Evolutionary conservation across 2,113 vertebrate genomes (phyloP).

Genomic region (Pelecanoides urinatrix): DNA sequence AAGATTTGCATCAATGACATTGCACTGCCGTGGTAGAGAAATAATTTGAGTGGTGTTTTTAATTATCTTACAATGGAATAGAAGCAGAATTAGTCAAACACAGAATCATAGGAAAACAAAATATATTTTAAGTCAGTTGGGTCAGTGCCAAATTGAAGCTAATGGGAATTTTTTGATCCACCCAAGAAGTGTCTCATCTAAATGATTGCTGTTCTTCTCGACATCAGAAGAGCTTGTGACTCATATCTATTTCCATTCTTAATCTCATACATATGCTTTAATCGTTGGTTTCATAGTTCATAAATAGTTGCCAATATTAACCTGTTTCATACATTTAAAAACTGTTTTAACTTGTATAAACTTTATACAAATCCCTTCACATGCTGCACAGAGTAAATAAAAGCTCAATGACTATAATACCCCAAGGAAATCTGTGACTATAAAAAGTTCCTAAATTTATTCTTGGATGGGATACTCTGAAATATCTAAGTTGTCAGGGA

Average conservation of each 20-base stretch:
- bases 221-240: background rate
- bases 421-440: background rate
- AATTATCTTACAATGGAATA: background rate
- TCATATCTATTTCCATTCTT: background rate
- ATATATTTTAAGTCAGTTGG: background rate
- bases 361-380: background rate
- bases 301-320: background rate
- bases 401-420: background rate
- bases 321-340: background rate
- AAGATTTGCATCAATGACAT: background rate
- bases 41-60: background rate
- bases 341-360: background rate
- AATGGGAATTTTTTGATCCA: background rate
- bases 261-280: background rate
- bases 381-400: background rate
- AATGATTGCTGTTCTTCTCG: background rate
- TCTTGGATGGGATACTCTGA: background rate
- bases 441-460: background rate
- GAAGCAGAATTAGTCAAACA: background rate
- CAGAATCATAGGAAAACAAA: background rate
- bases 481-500: background rate
- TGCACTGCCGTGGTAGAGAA: background rate
- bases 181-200: background rate
- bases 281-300: background rate
- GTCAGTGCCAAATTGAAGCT: background rate